Conservation (phyloP, 1,140 invertebrate genomes). For the Papilio machaon region DNA sequence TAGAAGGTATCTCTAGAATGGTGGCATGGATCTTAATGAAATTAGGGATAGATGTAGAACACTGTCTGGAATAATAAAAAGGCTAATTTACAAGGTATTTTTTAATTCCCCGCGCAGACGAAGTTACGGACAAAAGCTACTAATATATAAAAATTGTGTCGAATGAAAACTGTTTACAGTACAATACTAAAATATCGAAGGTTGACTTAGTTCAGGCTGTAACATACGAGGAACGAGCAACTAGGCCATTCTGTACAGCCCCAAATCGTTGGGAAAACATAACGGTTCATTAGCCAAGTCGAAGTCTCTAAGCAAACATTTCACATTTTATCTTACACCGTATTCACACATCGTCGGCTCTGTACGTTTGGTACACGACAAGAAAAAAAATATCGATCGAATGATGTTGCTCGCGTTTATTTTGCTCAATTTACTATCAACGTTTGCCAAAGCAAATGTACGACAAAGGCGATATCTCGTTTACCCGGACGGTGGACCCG, state of each 20-base stretch:
- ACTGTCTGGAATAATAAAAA: too few relatives aligned
- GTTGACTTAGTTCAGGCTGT: slow-evolving; percentile 38
- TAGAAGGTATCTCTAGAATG: too few relatives aligned
- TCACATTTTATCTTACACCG: slow-evolving; percentile 69
- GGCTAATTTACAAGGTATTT: too few relatives aligned
- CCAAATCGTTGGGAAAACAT: slow-evolving; percentile 74
- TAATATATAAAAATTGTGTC: background rate
- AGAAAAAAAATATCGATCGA: slow-evolving; percentile 42
- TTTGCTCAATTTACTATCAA: slow-evolving; percentile 63
- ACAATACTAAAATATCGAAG: slow-evolving; percentile 32
- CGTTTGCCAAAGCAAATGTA: slow-evolving; percentile 49
- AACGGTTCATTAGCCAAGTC: slow-evolving; percentile 77
- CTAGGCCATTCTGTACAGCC: slow-evolving; percentile 52
- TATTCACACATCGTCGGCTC: slow-evolving; percentile 63
- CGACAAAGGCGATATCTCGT: slow-evolving; percentile 74
- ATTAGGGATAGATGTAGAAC: too few relatives aligned
- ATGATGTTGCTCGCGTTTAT: slow-evolving; percentile 61
- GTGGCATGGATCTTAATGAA: too few relatives aligned
- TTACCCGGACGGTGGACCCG: slow-evolving; percentile 79
- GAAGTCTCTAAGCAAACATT: slow-evolving; percentile 70
- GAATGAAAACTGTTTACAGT: slow-evolving; percentile 31
- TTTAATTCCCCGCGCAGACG: too few relatives aligned
- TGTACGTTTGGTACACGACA: slow-evolving; percentile 46
- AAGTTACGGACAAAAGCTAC: too few relatives aligned
- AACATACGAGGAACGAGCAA: slow-evolving; percentile 45